Percentiles rank a stretch among this genome's conserved stretches.
Evolutionary conservation across 1,140 invertebrate genomes (phyloP).

Genomic region (Pseudomyrmex cubaensis): DNA sequence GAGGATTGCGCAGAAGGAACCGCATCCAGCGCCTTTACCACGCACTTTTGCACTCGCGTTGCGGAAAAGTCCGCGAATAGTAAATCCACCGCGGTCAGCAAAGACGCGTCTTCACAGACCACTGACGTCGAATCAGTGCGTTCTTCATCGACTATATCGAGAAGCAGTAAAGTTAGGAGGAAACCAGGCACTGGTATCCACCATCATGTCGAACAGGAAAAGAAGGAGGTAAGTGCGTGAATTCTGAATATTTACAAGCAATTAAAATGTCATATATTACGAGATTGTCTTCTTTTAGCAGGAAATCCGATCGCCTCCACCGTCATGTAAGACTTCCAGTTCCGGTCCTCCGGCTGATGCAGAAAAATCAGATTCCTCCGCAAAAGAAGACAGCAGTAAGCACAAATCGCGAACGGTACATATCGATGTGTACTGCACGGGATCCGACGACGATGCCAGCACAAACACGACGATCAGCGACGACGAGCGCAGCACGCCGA

Average conservation of each 20-base stretch:
- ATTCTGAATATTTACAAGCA: background rate
- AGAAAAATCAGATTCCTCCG: conserved; percentile 72
- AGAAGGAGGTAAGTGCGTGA: conserved; percentile 65
- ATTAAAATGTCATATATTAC: background rate
- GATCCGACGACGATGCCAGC: conserved; percentile 87
- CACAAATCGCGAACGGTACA: conserved; percentile 90
- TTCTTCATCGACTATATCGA: conserved; percentile 68
- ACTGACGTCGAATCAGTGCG: conserved; percentile 81
- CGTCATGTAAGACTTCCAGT: conserved; percentile 61
- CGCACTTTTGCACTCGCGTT: conserved; percentile 83
- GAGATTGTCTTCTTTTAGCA: conserved; percentile 59
- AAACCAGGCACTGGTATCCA: conserved; percentile 59
- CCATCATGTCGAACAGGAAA: conserved; percentile 68
- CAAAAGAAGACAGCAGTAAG: conserved; percentile 78
- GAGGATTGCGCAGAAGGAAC: conserved; percentile 78
- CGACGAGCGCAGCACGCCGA: conserved; percentile 85
- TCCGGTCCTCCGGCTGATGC: conserved; percentile 51
- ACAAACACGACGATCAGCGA: conserved; percentile 76
- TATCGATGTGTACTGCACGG: conserved; percentile 92
- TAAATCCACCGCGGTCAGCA: conserved; percentile 72
- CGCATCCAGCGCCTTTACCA: conserved; percentile 76
- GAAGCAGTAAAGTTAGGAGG: conserved; percentile 69
- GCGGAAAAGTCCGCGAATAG: conserved; percentile 73
- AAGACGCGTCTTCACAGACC: conserved; percentile 86
- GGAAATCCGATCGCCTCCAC: conserved; percentile 63